These are phyloP conservation scores for Akabosia matsudoensis DNA, from an alignment of 1,140 invertebrate species.

Conservation along the genomic window DNA sequence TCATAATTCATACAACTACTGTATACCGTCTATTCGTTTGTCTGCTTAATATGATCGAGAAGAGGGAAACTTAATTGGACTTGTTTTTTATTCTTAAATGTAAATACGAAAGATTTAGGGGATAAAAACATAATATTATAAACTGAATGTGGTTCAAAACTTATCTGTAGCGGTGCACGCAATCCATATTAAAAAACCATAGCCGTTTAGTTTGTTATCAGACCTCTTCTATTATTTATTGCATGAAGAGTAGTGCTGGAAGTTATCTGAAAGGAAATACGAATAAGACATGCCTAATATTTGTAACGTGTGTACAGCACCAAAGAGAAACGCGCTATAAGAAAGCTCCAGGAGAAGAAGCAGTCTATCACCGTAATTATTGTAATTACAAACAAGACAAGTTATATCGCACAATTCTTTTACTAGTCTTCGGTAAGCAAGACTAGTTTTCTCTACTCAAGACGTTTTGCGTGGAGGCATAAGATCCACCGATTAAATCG, in stretches of 20 bases:
- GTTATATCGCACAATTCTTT: slow-evolving; percentile 11
- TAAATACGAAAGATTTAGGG: background rate
- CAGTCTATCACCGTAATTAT: slow-evolving; percentile 15
- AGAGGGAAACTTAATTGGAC: background rate
- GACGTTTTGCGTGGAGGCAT: background rate
- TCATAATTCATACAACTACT: background rate
- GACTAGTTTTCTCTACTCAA: too few species aligned
- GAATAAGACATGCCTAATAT: background rate
- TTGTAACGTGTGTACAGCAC: background rate
- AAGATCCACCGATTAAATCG: slow-evolving; percentile 12
- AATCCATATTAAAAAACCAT: background rate
- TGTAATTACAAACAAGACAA: slow-evolving; percentile 21
- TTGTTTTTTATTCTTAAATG: background rate
- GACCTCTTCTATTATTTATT: too few species aligned
- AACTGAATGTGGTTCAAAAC: too few species aligned
- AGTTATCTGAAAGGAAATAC: background rate
- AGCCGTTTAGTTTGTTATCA: background rate
- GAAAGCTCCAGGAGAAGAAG: background rate
- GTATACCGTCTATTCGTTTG: too few species aligned
- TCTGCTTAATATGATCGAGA: background rate
- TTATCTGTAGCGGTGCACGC: background rate
- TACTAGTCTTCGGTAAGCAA: background rate
- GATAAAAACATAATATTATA: background rate
- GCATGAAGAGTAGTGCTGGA: background rate
- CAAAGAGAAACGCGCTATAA: too few species aligned